phyloP scores from a whole-genome alignment of 2,797 vertebrate genomes.

The Chrosomus eos region DNA sequence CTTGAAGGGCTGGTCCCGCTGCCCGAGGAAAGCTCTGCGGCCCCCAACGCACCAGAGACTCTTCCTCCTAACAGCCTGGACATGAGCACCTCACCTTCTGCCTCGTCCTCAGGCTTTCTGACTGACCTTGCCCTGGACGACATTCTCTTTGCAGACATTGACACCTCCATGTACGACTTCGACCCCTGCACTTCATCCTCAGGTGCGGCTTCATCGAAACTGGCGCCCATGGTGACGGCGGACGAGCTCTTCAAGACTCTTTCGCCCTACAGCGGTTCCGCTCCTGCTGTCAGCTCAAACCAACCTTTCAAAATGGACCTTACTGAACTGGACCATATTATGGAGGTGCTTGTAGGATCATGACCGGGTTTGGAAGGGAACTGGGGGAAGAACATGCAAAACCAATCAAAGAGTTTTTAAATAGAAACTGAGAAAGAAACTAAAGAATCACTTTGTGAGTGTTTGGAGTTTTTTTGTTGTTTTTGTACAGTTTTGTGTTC shows the following conservation, averaged over 20 bases:
- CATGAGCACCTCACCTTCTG: constrained; percentile 80
- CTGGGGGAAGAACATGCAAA: constrained; percentile 47
- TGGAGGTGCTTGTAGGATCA: constrained; percentile 98
- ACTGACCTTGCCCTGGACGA: constrained; percentile 97
- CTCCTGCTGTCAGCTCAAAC: constrained; percentile 90
- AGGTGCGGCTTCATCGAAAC: constrained; percentile 84
- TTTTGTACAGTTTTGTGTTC: constrained; percentile 66
- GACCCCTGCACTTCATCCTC: constrained; percentile 88
- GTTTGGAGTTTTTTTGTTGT: constrained; percentile 51
- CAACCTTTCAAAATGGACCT: constrained; percentile 99
- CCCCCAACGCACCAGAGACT: constrained; percentile 70
- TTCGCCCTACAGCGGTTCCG: constrained; percentile 84
- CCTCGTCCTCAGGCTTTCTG: constrained; percentile 91
- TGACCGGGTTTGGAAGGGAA: constrained; percentile 70
- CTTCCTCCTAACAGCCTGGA: constrained; percentile 84
- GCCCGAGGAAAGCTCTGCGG: constrained; percentile 74
- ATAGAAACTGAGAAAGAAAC: constrained; percentile 51
- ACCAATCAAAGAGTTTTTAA: constrained; percentile 53
- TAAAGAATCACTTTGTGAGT: constrained; percentile 57
- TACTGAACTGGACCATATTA: constrained; percentile 98
- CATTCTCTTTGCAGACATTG: constrained; percentile 97
- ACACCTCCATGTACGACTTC: constrained; percentile 99
- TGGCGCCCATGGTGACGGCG: constrained; percentile 88
- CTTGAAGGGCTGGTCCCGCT: constrained; percentile 75
- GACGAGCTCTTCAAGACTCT: constrained; percentile 97